Base-by-base conservation (phyloP, 2,797 vertebrate species). In the Cyclura pinguis region DNA sequence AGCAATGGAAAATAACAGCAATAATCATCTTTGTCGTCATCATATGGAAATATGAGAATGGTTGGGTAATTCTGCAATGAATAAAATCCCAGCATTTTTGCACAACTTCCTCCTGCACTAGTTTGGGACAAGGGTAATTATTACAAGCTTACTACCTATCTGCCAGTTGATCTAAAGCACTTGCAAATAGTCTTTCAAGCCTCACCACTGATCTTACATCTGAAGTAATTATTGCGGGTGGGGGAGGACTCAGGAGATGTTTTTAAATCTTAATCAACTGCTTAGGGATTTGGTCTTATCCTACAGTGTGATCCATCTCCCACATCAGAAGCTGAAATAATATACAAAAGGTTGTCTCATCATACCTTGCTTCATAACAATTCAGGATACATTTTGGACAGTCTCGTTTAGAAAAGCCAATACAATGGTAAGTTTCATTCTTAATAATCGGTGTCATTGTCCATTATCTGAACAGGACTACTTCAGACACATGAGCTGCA, bases 121-220 rank as follows among this genome's bases (percentile, higher is more conserved):
- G 47, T 89, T 42, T 38, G 1, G 57, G 52, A 91, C 91, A 86
- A 90, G 93, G 78, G 82, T 86, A 89, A 91, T 67, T 32, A 86
- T 89, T 86, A 69, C 90, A 0, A 0, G 92, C 84, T 94, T 94
- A 95, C 93, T 95, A 93, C 91, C 87, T 88, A 86, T 24, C n/a
- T 89, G 64, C 7, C 90, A 94, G 89, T 93, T 90, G 93, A 95
- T 94, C 92, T 91, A 32, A 96, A 91, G 90, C 91, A 74, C 92
- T 92, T 86, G 89, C 90, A 94, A 93, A 92, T 87, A 95, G 90
- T 93, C 95, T 91, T 92, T 95, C 91, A 73, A 84, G 80, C 77
- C 9, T 0, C 89, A 86, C 90, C 88, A 96, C 92, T 96, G 95
- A 97, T 96, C 95, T 96, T 95, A 93, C 95, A 95, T 96, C 91